phyloP scores from a whole-genome alignment of 2,888 invertebrate species.

The Leucania comma region DNA sequence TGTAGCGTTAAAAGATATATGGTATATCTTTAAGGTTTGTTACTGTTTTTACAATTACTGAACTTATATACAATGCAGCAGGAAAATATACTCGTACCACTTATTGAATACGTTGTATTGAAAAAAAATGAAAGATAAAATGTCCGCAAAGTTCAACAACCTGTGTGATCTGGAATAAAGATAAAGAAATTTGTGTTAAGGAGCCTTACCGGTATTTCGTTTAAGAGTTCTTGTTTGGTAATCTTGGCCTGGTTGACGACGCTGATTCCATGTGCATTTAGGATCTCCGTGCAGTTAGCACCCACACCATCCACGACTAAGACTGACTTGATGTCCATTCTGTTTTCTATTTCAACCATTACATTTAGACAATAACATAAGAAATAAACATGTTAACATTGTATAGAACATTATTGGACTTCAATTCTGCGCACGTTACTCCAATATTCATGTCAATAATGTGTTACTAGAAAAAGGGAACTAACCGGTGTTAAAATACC shows the following conservation, averaged over 20 bases:
- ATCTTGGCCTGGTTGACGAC: conserved; percentile 95
- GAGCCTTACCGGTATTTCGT: conserved; percentile 92
- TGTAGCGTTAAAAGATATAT: neutral
- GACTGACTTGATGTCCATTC: conserved; percentile 94
- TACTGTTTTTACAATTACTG: neutral
- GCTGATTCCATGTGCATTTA: conserved; percentile 94
- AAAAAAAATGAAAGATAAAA: neutral
- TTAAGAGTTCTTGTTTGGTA: conserved; percentile 94
- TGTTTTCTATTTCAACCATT: too few relatives aligned
- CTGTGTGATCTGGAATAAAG: conserved; percentile 51
- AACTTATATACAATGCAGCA: neutral
- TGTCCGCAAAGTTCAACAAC: conserved; percentile 54
- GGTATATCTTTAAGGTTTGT: too few relatives aligned
- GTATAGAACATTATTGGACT: too few relatives aligned
- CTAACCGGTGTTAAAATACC: neutral
- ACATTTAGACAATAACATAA: too few relatives aligned
- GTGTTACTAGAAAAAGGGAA: neutral
- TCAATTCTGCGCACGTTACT: neutral
- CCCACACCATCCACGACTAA: conserved; percentile 98
- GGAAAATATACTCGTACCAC: neutral
- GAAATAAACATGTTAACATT: neutral
- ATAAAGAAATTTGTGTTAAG: conserved; percentile 23
- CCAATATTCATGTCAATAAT: conserved; percentile 16
- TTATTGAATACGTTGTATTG: neutral
- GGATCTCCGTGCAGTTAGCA: conserved; percentile 95